Evolutionary conservation across 2,797 vertebrate species (phyloP).

Genomic region (Alectoris magna): DNA sequence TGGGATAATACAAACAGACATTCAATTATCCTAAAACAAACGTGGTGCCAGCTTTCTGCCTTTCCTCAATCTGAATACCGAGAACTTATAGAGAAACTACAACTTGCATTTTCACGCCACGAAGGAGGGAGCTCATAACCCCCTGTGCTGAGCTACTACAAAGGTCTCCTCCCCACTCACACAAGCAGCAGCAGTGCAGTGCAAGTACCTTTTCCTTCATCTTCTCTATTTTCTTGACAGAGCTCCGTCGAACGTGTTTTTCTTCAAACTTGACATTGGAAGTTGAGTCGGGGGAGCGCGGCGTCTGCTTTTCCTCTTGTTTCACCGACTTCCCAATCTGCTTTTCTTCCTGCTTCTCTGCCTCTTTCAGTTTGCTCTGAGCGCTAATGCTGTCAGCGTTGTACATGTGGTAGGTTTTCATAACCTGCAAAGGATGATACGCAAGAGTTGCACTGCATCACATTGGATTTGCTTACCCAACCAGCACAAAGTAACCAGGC

Average conservation of each 20-base stretch:
- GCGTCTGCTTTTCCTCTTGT: constrained; percentile 93
- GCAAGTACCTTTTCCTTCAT: constrained; percentile 97
- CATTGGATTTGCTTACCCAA: background rate
- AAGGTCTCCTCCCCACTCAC: background rate
- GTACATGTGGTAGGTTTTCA: constrained; percentile 99
- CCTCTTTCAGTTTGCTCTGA: constrained; percentile 98
- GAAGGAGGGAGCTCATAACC: background rate
- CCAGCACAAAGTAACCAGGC: background rate
- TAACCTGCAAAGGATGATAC: constrained; percentile 84
- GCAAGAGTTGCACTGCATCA: background rate
- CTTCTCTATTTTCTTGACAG: constrained; percentile 98
- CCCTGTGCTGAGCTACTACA: background rate
- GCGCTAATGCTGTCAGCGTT: constrained; percentile 98
- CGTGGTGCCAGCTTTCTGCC: background rate
- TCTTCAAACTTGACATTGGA: constrained; percentile 91
- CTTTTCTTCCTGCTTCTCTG: constrained; percentile 98
- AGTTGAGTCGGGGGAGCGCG: constrained; percentile 92
- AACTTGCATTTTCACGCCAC: background rate
- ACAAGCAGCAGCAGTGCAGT: background rate
- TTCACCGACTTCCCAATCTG: constrained; percentile 94
- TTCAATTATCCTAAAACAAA: background rate
- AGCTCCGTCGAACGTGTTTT: constrained; percentile 94
- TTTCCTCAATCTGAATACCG: background rate
- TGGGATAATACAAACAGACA: accelerated
- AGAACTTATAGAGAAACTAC: accelerated